Base-by-base conservation (phyloP, 2,797 vertebrate species). In the Morelia viridis region DNA sequence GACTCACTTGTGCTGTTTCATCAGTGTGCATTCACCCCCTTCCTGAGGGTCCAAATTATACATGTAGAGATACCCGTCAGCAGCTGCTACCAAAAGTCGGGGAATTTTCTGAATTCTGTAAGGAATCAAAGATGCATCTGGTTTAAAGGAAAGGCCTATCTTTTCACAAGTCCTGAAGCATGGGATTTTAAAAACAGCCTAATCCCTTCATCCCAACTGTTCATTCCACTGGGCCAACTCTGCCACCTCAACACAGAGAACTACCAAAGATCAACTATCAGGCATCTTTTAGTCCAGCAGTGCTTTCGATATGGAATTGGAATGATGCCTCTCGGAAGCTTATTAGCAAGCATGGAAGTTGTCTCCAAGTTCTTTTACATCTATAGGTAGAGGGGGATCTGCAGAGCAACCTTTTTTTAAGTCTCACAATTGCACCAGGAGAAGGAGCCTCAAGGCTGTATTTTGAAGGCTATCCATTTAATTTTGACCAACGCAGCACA, bases 31-130 rank as follows among this genome's bases (percentile, higher is more conserved):
- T 94, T 99, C 99, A 4, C 99, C 99, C 3, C 99, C 99, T 62
- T 99, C 99, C 91, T 99, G 99, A 56, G 99, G 99, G 96, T 99
- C 99, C 95, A 99, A 96, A 97, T 99, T 99, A 97, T 99, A 99
- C 96, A 99, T 98, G 96, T 99, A 99, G 85, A 99, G 96, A 97
- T 99, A 99, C 0, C 99, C 99, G 46, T 99, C 99, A 0, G 99
- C 98, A 0, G 99, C 99, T 22, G 98, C 99, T 61, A 99, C 99
- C 93, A 99, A 94, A 92, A 99, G 97, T 64, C 99, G 97, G 62
- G 99, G 99, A 91, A 99, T 99, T 97, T 99, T 99, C 97, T 99
- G 99, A 96, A 99, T 99, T 94, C 99, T 99, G 87, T 83, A 3
- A 71, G 85, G 31, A 94, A 91, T 35, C 3, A 26, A 80, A 24